phyloP scores from a whole-genome alignment of 64 coral and sea anemone species.

The Stichodactyla mertensii region DNA sequence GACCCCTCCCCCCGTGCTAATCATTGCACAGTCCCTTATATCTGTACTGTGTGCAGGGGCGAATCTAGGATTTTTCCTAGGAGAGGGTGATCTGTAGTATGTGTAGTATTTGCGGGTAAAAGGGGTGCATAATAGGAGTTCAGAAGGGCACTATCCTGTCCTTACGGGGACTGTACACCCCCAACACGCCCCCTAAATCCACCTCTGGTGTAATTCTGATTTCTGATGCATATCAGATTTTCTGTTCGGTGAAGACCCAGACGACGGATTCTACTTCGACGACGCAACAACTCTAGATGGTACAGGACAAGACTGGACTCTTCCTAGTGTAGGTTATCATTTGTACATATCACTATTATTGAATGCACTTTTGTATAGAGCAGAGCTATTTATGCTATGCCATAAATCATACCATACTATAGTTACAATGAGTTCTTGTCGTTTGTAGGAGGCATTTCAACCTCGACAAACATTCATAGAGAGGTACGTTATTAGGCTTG shows the following conservation, averaged over 20 bases:
- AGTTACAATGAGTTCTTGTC: neutral
- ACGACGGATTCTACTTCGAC: constrained; percentile 50
- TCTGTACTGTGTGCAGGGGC: no score
- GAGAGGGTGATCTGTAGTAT: no score
- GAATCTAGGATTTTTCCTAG: no score
- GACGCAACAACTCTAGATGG: constrained; percentile 22
- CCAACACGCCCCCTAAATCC: no score
- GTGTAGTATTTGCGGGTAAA: no score
- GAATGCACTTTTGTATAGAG: no score
- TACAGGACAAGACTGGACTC: constrained; percentile 50
- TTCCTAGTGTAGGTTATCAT: constrained; percentile 57
- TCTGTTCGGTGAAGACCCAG: constrained; percentile 60
- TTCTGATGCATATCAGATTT: constrained; percentile 22
- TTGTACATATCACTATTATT: no score
- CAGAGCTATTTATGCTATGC: neutral
- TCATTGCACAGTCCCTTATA: no score
- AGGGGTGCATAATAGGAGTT: no score
- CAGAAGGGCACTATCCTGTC: no score
- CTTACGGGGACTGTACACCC: no score
- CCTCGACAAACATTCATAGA: constrained; percentile 53
- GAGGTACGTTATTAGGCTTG: constrained; percentile 32
- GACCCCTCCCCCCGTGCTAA: no score
- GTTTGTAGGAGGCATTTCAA: constrained; percentile 64
- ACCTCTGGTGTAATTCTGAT: neutral
- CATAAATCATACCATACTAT: neutral